Conservation (phyloP, 1,140 invertebrate genomes). For the Drosophila mojavensis region DNA sequence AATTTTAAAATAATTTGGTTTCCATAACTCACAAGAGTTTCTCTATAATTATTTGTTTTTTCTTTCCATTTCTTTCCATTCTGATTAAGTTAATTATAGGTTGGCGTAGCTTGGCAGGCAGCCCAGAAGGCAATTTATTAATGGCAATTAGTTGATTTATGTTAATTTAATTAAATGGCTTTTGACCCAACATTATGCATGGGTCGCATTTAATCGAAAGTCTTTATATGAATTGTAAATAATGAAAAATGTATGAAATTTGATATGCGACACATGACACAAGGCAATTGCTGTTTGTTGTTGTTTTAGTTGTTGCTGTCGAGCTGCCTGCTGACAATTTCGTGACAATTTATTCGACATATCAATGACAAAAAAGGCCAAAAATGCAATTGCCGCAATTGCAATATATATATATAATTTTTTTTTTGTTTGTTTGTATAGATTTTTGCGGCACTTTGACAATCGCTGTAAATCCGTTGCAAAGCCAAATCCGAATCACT, state of each 20-base stretch:
- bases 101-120: neutral
- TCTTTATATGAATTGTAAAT: conserved; percentile 16
- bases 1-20: neutral
- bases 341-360: conserved; percentile 77
- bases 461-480: conserved; percentile 36
- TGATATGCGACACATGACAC: conserved; percentile 49
- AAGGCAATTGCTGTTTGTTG: conserved; percentile 25
- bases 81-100: conserved; percentile 65
- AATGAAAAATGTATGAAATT: conserved; percentile 29
- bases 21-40: neutral
- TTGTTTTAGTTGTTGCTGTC: conserved; percentile 16
- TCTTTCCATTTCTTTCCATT: conserved; percentile 29
- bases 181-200: conserved; percentile 41
- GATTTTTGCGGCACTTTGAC: conserved; percentile 21
- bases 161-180: conserved; percentile 59
- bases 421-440: conserved; percentile 11
- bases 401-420: conserved; percentile 29
- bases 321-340: conserved; percentile 34
- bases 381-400: conserved; percentile 65
- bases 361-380: conserved; percentile 72
- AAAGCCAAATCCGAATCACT: conserved; percentile 30
- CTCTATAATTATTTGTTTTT: conserved; percentile 5
- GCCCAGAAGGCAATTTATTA: conserved; percentile 55
- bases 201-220: conserved; percentile 16
- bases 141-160: conserved; percentile 67